Evolutionary conservation across 1,140 invertebrate species (phyloP).

Genomic region (Chironomus striatipennis): DNA sequence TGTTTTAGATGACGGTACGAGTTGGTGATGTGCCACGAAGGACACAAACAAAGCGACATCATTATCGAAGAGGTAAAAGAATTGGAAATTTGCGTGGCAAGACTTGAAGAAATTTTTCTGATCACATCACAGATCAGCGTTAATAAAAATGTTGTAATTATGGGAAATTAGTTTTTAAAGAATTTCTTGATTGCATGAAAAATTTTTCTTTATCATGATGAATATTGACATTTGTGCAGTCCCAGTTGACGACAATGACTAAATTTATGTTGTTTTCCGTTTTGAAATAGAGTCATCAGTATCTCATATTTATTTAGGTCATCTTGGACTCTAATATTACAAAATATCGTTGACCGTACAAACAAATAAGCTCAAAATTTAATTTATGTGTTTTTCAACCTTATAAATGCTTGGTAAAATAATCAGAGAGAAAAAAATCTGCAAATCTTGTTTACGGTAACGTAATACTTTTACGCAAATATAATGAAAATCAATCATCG

Average conservation of each 20-base stretch:
- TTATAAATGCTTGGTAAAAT: neutral
- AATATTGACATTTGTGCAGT: neutral
- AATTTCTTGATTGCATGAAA: neutral
- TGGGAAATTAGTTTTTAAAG: neutral
- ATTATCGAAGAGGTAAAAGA: neutral
- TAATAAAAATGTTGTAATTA: neutral
- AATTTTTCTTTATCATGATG: neutral
- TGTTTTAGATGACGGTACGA: neutral
- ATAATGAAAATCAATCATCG: neutral
- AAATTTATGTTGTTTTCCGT: no score
- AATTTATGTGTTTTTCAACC: neutral
- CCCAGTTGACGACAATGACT: no score
- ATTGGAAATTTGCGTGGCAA: conserved; percentile 1
- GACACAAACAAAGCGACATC: neutral
- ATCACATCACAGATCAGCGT: neutral
- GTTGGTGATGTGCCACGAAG: neutral
- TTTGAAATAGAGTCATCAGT: neutral
- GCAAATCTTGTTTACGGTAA: neutral
- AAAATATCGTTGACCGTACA: neutral
- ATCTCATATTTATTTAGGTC: conserved; percentile 5
- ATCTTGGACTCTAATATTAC: neutral
- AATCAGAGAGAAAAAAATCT: neutral
- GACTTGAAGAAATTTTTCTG: neutral
- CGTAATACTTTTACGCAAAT: neutral
- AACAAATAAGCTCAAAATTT: neutral